phyloP scores from a whole-genome alignment of 2,113 vertebrate species.

The Narcine bancroftii region DNA sequence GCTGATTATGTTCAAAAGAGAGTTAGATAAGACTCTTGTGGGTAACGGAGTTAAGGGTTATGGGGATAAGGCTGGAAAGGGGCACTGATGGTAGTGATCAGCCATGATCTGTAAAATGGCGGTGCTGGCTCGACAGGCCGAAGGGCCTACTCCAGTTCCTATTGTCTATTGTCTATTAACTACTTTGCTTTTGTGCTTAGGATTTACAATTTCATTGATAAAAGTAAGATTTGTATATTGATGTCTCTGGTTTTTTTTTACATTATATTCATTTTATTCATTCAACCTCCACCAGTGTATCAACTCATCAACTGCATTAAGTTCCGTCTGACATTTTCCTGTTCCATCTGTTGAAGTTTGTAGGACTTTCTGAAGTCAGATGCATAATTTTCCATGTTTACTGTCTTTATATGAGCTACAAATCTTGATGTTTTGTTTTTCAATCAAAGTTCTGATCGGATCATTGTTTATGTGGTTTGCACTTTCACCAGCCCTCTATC shows the following conservation, averaged over 20 bases:
- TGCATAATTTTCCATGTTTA: neutral
- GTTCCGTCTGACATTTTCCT: neutral
- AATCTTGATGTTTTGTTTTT: neutral
- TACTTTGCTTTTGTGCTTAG: neutral
- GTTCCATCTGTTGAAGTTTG: neutral
- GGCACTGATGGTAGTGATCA: too few relatives aligned
- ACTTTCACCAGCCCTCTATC: neutral
- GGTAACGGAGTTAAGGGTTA: too few relatives aligned
- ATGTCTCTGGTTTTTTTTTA: neutral
- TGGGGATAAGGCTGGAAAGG: too few relatives aligned
- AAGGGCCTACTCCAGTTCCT: too few relatives aligned
- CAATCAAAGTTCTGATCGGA: neutral
- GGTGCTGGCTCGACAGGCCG: too few relatives aligned
- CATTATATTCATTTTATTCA: neutral
- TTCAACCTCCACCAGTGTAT: neutral
- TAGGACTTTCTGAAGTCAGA: neutral
- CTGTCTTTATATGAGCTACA: neutral
- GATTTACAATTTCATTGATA: neutral
- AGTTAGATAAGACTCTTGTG: too few relatives aligned
- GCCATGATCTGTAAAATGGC: too few relatives aligned
- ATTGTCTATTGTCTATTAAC: too few relatives aligned
- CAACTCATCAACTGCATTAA: neutral
- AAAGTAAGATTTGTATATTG: neutral
- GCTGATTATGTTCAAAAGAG: too few relatives aligned
- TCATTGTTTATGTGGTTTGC: neutral